phyloP scores from a whole-genome alignment of 2,797 vertebrate genomes.

The Coccyzus lansbergi region DNA sequence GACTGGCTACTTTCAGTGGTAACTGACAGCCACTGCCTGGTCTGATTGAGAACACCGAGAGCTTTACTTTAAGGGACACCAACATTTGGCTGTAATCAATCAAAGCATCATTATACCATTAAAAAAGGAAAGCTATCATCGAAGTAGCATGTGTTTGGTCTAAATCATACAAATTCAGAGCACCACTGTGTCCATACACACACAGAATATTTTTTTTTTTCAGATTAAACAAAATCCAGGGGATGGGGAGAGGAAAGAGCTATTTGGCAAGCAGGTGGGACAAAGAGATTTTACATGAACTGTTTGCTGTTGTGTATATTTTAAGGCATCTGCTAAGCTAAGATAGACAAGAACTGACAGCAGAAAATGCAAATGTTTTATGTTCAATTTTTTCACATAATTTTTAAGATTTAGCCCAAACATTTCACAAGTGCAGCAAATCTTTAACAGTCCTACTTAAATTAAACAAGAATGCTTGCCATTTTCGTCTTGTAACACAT shows the following conservation, averaged over 20 bases:
- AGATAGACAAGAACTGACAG: background rate
- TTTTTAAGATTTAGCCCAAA: slow-evolving; percentile 11
- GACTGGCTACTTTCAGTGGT: background rate
- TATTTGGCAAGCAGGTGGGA: background rate
- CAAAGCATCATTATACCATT: background rate
- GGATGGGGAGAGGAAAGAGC: background rate
- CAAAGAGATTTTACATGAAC: background rate
- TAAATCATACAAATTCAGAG: background rate
- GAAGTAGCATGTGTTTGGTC: background rate
- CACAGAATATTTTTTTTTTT: background rate
- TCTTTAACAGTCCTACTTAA: background rate
- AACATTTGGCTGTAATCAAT: background rate
- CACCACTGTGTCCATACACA: background rate
- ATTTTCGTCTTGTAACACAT: background rate
- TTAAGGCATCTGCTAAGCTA: background rate
- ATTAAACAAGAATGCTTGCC: background rate
- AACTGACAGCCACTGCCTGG: background rate
- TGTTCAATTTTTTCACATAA: background rate
- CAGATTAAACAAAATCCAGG: background rate
- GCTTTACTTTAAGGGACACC: background rate
- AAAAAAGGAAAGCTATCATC: background rate
- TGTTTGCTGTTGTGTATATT: background rate
- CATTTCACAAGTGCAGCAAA: slow-evolving; percentile 1
- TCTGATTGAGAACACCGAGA: background rate
- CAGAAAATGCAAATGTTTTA: background rate